Evolutionary conservation across 2,888 invertebrate species (phyloP).

Genomic region (Cryptosula pallasiana): DNA sequence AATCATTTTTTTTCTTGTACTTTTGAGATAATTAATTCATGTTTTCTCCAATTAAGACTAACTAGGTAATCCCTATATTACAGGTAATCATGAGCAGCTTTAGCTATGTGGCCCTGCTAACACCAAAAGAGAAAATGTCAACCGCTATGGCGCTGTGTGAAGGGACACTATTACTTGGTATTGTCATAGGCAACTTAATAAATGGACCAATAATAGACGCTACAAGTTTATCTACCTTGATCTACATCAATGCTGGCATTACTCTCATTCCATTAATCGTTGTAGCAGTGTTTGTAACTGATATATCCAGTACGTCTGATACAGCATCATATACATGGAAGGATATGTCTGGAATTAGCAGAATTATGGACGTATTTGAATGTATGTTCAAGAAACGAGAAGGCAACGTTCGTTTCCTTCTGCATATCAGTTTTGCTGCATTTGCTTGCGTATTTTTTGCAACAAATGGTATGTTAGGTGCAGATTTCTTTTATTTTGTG

Average conservation of each 20-base stretch:
- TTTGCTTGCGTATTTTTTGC: background rate
- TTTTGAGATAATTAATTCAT: no score
- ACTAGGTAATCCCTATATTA: background rate
- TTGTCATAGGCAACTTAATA: background rate
- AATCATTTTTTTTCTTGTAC: no score
- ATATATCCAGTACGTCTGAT: background rate
- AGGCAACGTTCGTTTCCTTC: background rate
- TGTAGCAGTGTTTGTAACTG: background rate
- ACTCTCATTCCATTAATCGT: background rate
- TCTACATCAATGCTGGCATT: background rate
- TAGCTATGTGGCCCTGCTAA: background rate
- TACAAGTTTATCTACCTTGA: background rate
- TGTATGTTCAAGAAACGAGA: background rate
- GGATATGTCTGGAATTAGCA: background rate
- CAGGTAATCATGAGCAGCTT: background rate
- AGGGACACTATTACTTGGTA: background rate
- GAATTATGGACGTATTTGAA: background rate
- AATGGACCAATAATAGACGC: constrained; percentile 6
- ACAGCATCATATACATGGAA: constrained; percentile 8
- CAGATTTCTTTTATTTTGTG: constrained; percentile 11
- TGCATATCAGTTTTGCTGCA: background rate
- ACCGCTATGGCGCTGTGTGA: background rate
- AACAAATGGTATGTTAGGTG: background rate
- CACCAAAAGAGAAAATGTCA: background rate
- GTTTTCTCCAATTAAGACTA: no score